Evolutionary conservation across 2,797 vertebrate species (phyloP), one percentile per base, ranked within the genome.

Genomic region (Neostethus bicornis): DNA sequence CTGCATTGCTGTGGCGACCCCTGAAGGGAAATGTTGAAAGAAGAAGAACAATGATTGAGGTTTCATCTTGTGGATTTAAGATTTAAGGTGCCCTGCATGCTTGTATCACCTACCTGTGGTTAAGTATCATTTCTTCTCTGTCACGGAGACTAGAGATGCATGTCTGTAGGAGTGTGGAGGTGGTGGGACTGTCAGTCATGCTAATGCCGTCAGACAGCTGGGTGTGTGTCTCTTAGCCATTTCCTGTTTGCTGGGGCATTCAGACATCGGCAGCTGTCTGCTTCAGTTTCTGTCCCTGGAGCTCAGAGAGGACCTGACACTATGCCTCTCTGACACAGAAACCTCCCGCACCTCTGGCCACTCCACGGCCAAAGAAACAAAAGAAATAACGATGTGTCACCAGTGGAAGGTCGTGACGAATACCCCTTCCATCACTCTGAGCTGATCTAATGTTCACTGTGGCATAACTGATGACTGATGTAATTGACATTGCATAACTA

Each of bases 191-290:
- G 84, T 77, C 87, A 85, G 54, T 86, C 85, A 84, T 80, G 59
- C 79, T 90, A 90, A 89, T 86, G 68, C 51, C 60, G n/a, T 49
- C 43, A 11, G 87, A 87, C 87, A 89, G 85, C 73, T 54, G 41
- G 72, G 75, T 77, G 80, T 73, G 73, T 74, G 78, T 84, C 83
- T 85, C 70, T 84, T 84, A 84, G 85, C 79, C 71, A 68, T 73
- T 88, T 90, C 84, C 84, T 82, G 66, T 81, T 80, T 75, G 66
- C 73, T 13, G 49, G 73, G 51, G 70, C 77, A 34, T 77, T 73
- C 77, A 71, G 68, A 86, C 87, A 84, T 88, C 75, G 81, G 83
- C 87, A 87, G 85, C 87, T 90, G 89, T 88, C 86, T 73, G 25
- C 79, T 85, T 75, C 6, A 19, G n/a, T 90, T 85, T 79, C 66